Base-by-base conservation (phyloP, 2,888 invertebrate genomes). In the Drosophila nr. medialis region DNA sequence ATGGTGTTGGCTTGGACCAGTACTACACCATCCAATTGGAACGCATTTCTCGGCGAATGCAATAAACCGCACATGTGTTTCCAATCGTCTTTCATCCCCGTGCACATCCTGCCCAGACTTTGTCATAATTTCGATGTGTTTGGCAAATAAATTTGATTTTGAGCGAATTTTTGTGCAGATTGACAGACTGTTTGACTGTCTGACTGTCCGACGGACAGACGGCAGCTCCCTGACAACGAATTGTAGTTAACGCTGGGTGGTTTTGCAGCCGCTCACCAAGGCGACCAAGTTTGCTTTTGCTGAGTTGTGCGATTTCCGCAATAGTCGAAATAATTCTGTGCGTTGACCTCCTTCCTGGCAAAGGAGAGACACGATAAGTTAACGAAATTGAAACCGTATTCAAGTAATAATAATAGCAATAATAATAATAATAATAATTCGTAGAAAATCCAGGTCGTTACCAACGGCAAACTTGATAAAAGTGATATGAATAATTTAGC, bases 101-200 rank as follows among this genome's bases (percentile, higher is more conserved):
- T 54, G 34, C 55, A 10, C 45, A 6, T 54, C 53, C 58, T 30
- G 27, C 32, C 32, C 32, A 1, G 32, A 32, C 32, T 32, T 32
- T 72, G 67, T 77, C 86, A 90, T 90, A 86, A 90, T 90, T 86
- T 90, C 73, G 64, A 75, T 80, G 90, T 67, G 89, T 83, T 80
- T 89, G 80, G 73, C 84, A 86, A 86, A 86, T 86, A 88, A 86
- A 89, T 85, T 89, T 89, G 83, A 85, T 89, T 85, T 85, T 75
- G 70, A 79, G 85, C 85, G 82, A 79, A 84, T 70, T 74, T 75
- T 63, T 65, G 79, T 64, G 58, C 30, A 76, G 86, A 86, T 82
- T 87, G 84, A 87, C 82, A 67, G 65, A 65, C 65, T 68, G 72
- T 49, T 55, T 66, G 77, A 58, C 58, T 76, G 85, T 69, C 72